Conservation (phyloP, 1,140 invertebrate genomes). For the Cotesia vestalis region DNA sequence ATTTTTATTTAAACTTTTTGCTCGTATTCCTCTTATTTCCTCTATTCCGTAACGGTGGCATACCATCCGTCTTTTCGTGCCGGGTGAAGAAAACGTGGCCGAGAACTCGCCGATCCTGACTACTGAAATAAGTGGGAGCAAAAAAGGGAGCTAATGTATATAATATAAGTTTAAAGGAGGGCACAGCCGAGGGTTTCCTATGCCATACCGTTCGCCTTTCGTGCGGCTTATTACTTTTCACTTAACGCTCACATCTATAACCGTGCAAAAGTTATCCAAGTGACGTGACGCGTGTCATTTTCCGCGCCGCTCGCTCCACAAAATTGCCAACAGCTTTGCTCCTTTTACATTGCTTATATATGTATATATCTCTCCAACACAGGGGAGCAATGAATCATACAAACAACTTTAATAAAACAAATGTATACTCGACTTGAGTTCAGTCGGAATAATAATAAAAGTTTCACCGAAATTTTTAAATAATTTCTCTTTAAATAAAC, state of each 20-base stretch:
- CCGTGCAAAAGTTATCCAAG: slow-evolving; percentile 29
- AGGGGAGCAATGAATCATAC: too few species aligned
- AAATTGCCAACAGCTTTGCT: slow-evolving; percentile 25
- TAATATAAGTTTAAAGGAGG: not conserved
- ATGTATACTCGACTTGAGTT: too few species aligned
- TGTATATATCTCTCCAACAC: too few species aligned
- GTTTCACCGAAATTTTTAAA: too few species aligned
- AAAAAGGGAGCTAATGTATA: not conserved
- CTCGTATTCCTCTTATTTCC: not conserved
- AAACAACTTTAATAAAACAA: too few species aligned
- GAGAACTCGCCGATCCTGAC: slow-evolving; percentile 5
- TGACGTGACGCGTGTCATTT: slow-evolving; percentile 31
- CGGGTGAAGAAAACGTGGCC: slow-evolving; percentile 14
- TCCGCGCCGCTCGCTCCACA: slow-evolving; percentile 16
- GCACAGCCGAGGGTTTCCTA: slow-evolving; percentile 3
- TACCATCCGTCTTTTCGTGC: slow-evolving; percentile 28
- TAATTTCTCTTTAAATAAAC: too few species aligned
- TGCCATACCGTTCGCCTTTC: slow-evolving; percentile 25
- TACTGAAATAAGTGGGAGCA: not conserved
- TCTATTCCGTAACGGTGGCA: slow-evolving; percentile 12
- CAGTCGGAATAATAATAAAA: too few species aligned
- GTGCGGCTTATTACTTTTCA: slow-evolving; percentile 34
- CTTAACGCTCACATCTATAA: slow-evolving; percentile 32
- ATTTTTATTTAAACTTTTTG: not conserved
- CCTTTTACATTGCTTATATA: not conserved